Conservation (phyloP, 2,113 vertebrate genomes). For the Epinephelus fuscoguttatus region DNA sequence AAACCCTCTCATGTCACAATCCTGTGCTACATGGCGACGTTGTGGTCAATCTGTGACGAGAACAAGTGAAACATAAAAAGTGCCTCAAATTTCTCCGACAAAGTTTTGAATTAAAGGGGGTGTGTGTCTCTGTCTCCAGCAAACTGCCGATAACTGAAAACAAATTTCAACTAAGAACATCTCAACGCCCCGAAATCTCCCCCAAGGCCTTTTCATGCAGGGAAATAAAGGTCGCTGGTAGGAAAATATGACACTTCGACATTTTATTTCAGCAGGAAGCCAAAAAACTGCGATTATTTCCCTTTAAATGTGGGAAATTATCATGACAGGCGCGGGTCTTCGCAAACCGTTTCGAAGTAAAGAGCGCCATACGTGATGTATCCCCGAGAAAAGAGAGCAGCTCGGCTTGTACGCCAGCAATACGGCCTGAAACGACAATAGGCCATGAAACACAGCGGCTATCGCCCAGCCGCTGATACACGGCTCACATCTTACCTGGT, state of each 20-base stretch:
- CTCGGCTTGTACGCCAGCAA: constrained; percentile 57
- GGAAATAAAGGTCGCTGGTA: constrained; percentile 56
- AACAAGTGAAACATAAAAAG: constrained; percentile 6
- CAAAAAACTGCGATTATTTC: constrained; percentile 62
- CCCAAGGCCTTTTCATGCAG: constrained; percentile 52
- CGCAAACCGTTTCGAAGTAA: constrained; percentile 74
- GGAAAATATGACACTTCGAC: constrained; percentile 25
- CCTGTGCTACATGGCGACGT: too few species aligned
- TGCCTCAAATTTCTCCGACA: constrained; percentile 33
- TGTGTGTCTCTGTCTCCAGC: constrained; percentile 70
- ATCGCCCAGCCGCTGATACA: constrained; percentile 2
- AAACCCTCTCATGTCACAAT: background rate
- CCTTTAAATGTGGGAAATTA: constrained; percentile 78
- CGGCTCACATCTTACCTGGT: constrained; percentile 76
- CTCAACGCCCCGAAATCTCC: constrained; percentile 50
- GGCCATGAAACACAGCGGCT: constrained; percentile 43
- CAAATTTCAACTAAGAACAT: constrained; percentile 48
- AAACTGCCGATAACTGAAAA: constrained; percentile 58
- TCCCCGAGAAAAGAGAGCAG: constrained; percentile 63
- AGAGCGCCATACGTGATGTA: constrained; percentile 83
- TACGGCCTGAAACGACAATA: constrained; percentile 67
- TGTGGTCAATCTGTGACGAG: background rate
- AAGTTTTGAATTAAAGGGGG: constrained; percentile 84
- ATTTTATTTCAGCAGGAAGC: background rate
- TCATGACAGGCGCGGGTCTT: constrained; percentile 79